Evolutionary conservation across 1,140 invertebrate species (phyloP), one percentile per base, ranked within the genome.

Genomic region (Melitaea cinxia): DNA sequence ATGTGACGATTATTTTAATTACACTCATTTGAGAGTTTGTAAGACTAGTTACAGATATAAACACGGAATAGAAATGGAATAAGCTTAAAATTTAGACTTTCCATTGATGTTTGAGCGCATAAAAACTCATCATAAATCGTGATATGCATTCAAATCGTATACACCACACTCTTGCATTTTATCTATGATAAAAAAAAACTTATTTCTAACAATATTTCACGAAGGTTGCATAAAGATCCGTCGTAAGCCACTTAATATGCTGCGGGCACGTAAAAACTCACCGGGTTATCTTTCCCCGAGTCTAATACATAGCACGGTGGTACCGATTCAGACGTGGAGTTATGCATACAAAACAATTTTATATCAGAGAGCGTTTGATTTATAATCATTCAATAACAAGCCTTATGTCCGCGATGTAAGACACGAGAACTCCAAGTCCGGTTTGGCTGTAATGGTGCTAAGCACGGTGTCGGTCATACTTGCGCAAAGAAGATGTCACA

Each of bases 241-340:
- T 53, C 47, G 47, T 26, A 42, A 56, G 21, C 42, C 59, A 66
- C 60, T 68, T 66, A 66, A 61, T 59, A 74, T 78, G 59, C 72
- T 52, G 45, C 33, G 33, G 28, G 69, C 72, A 73, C 70, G 70
- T 73, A 71, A 74, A 74, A 75, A 75, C 70, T 69, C 69, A 67
- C 67, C 58, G 55, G 64, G 64, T 71, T 76, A 76, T 80, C 50
- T 75, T 75, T 60, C 57, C 33, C 59, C 17, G 45, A 45, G 61
- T 68, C 69, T 68, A 67, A 19, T 45, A 61, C 67, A 72, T 76
- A 70, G 65, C 65, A 77, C 77, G 66, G 72, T 78, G 66, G 70
- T 73, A 70, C 71, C 70, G 57, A 39, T 70, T 37, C 33, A 49
- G 52, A 17, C 80, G 80, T 77, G 73, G 52, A 72, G 73, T 70